Base-by-base conservation (phyloP, 2,797 vertebrate species). In the Melanotaenia boesemani region DNA sequence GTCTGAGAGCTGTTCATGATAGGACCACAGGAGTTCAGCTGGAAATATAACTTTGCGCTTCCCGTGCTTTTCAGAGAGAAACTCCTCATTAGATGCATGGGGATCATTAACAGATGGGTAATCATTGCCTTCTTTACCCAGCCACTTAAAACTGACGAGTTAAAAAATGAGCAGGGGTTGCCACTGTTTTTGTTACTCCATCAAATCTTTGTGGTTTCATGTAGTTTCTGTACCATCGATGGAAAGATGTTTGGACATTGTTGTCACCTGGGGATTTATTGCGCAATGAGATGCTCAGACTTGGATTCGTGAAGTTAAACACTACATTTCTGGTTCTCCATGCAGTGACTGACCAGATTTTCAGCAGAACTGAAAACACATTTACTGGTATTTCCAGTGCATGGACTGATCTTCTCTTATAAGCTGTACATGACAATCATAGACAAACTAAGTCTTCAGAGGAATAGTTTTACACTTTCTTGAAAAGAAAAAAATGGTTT, bases 41-140 rank as follows among this genome's bases (percentile, higher is more conserved):
- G 67, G 59, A 67, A 67, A 50, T 7, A 50, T 18, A 39, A 71
- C 44, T 24, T 12, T 16, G 30, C 56, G 48, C 64, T 72, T 10
- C 56, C 37, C 22, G 24, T 58, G 79, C 55, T 80, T 78, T 82
- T 77, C 36, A n/a, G 63, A 74, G 24, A 70, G 37, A 67, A 75
- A 84, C 82, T 83, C 77, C 81, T 62, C 55, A 50, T 74, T 16
- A 69, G 72, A 82, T 54, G 72, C 63, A 74, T 75, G 72, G 54
- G 75, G 81, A 80, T 63, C 63, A 56, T 2, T 16, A 63, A 70
- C 82, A 86, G 76, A 87, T 70, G 62, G 81, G 83, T 81, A 73
- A 86, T 77, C 77, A 76, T 82, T 91, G 91, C 94, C 92, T 94
- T 93, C 78, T 87, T 70, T 79, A 92, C 85, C 85, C 76, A 85